phyloP scores from a whole-genome alignment of 2,113 vertebrate species.

The Cyanoliseus patagonus region DNA sequence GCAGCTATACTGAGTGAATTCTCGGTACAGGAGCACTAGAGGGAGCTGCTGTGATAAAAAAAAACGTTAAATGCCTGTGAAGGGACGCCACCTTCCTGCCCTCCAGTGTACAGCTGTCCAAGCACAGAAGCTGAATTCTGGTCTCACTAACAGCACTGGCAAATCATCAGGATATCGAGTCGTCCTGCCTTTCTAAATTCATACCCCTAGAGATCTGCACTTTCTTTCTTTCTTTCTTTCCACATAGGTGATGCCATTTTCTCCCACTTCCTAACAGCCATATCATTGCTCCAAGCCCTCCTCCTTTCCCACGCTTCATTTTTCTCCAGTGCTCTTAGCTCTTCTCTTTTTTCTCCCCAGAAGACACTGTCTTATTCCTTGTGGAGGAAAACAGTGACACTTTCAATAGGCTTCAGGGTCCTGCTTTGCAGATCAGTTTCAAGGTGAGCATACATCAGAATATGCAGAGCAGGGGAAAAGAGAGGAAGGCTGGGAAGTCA shows the following conservation, averaged over 20 bases:
- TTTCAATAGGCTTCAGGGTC: not conserved
- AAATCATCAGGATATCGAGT: not conserved
- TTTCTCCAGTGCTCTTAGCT: not conserved
- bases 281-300: not conserved
- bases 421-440: not conserved
- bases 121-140: not conserved
- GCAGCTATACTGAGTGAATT: not conserved
- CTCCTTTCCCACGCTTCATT: not conserved
- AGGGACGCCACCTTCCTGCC: accelerated
- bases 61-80: accelerated
- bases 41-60: conserved; percentile 36
- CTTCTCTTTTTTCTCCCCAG: not conserved
- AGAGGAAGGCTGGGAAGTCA: not conserved
- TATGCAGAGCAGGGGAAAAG: accelerated
- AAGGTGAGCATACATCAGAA: not conserved
- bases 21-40: conserved; percentile 29
- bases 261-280: not conserved
- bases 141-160: not conserved
- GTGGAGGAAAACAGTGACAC: not conserved
- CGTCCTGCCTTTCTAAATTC: not conserved
- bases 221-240: not conserved
- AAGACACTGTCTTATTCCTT: not conserved
- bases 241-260: not conserved
- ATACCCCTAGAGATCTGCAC: not conserved
- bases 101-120: not conserved